These are phyloP conservation scores for Aleiodes testaceus DNA, from an alignment of 2,888 invertebrate genomes.

Conservation along the genomic window DNA sequence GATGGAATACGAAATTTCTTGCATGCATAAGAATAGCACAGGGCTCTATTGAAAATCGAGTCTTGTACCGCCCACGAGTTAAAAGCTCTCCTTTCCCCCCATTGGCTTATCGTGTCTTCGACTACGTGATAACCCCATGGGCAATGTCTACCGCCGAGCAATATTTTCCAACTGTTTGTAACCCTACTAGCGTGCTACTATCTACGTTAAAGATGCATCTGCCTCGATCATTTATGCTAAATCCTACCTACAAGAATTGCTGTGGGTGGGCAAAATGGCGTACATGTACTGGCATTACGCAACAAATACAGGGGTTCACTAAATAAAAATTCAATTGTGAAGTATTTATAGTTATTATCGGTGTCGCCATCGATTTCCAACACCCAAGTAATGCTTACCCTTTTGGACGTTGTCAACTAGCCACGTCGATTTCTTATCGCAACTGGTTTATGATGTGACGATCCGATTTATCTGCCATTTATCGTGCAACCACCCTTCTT, in stretches of 20 bases:
- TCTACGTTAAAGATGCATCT: slow-evolving; percentile 31
- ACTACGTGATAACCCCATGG: slow-evolving; percentile 51
- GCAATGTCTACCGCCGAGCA: slow-evolving; percentile 47
- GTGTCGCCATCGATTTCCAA: slow-evolving; percentile 34
- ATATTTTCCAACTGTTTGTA: slow-evolving; percentile 49
- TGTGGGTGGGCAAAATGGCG: slow-evolving; percentile 24
- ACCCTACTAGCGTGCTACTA: slow-evolving; percentile 12
- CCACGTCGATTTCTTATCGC: slow-evolving; percentile 16
- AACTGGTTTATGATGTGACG: slow-evolving; percentile 22
- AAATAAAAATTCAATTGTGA: slow-evolving; percentile 40
- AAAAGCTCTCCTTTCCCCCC: slow-evolving; percentile 37
- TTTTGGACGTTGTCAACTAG: neutral
- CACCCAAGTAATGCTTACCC: neutral
- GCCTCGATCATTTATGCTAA: slow-evolving; percentile 39
- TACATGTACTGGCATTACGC: slow-evolving; percentile 19
- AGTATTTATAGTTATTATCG: slow-evolving; percentile 40
- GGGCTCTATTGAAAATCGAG: slow-evolving; percentile 9
- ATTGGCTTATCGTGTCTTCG: slow-evolving; percentile 47
- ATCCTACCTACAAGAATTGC: slow-evolving; percentile 13
- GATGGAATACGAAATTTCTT: neutral
- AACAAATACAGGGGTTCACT: neutral
- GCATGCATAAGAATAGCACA: slow-evolving; percentile 7
- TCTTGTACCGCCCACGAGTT: slow-evolving; percentile 41
- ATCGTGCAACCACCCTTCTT: neutral
- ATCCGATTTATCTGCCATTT: neutral